Evolutionary conservation across 2,888 invertebrate genomes (phyloP), one percentile per base, ranked within the genome.

Genomic region (Oscheius sp.): DNA sequence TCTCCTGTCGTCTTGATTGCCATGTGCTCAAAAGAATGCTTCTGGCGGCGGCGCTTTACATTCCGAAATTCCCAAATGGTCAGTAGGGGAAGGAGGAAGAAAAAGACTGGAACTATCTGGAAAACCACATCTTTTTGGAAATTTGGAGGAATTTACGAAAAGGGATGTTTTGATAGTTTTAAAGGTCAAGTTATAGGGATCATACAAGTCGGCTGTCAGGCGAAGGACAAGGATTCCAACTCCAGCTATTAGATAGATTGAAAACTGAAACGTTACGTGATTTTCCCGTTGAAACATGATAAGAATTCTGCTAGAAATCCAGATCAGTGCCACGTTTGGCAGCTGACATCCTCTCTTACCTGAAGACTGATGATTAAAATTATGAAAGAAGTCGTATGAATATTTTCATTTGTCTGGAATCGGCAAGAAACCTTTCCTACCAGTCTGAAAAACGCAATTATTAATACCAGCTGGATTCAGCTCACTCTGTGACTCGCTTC

Each of bases 321-420:
- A n/a, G n/a, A n/a, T n/a, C n/a, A n/a, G n/a, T n/a, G n/a, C n/a
- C n/a, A n/a, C n/a, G n/a, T n/a, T n/a, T n/a, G n/a, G n/a, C n/a
- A n/a, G n/a, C n/a, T n/a, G n/a, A n/a, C n/a, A n/a, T n/a, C n/a
- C n/a, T n/a, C n/a, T n/a, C n/a, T 27, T 25, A 29, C 58, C 35
- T 58, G 58, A 27, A 58, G 58, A 27, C 58, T 58, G 25, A 58
- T 7, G n/a, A 63, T 45, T 2, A 63, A 12, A 23, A 25, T 45
- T 0, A 63, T 63, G 23, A 63, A 63, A 2, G 63, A 63, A n/a
- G 63, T 63, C 18, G 63, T 63, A 9, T 23, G 21, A 12, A 63
- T 43, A 25, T 63, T 63, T 45, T 63, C 63, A 23, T 63, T 63
- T 7, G 63, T 63, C 21, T 63, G 63, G 16, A 63, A 63, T 3